Conservation (phyloP, 2,797 vertebrate species). For the Otolemur crassicaudatus region DNA sequence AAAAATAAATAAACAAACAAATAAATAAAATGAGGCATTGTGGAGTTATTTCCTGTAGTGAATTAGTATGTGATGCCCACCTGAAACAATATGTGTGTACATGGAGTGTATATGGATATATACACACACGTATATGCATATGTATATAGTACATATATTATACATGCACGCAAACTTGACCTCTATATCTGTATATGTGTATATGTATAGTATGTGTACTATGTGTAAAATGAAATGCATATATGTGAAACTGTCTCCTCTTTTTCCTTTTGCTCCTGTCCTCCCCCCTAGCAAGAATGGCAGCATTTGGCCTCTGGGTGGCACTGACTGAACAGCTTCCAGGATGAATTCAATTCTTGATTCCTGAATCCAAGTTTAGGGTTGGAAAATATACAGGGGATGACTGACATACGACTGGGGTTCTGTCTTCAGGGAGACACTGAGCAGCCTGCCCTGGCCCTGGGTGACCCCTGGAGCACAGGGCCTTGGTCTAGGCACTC, state of each 20-base stretch:
- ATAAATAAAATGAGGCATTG: background rate
- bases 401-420: background rate
- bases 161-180: background rate
- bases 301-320: conserved; percentile 79
- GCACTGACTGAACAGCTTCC: conserved; percentile 75
- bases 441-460: background rate
- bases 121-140: background rate
- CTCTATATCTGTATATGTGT: background rate
- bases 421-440: background rate
- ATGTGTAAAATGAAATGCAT: background rate
- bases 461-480: background rate
- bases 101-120: background rate
- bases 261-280: background rate
- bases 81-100: too few species aligned
- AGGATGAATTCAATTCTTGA: background rate
- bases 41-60: background rate
- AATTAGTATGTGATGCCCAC: background rate
- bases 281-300: background rate
- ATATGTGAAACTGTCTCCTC: background rate
- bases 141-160: background rate
- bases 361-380: background rate
- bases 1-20: too few species aligned
- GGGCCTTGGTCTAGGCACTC: background rate
- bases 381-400: background rate
- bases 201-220: background rate